Percentiles rank a stretch among this genome's conserved stretches.
Evolutionary conservation across 2,113 vertebrate genomes (phyloP).

Genomic region (Ptychochromis oligacanthus): DNA sequence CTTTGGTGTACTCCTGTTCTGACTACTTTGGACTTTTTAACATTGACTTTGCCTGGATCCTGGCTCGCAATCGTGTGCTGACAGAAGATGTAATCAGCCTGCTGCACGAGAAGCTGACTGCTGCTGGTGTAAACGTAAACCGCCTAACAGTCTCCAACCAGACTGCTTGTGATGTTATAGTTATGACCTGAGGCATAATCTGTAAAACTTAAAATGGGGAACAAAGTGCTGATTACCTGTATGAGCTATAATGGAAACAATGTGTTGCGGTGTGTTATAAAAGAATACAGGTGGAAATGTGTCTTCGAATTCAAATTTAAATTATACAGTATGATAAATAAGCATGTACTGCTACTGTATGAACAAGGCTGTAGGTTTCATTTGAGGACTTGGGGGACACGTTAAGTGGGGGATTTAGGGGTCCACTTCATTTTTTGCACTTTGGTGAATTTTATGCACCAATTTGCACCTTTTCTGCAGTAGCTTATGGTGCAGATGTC

Average conservation of each 20-base stretch:
- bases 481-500: neutral
- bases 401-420: too few relatives aligned
- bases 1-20: conserved; percentile 64
- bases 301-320: too few relatives aligned
- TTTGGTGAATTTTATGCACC: neutral
- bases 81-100: neutral
- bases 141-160: conserved; percentile 44
- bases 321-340: neutral
- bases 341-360: neutral
- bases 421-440: neutral
- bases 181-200: neutral
- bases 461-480: neutral
- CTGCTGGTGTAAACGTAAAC: neutral
- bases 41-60: conserved; percentile 67
- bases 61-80: conserved; percentile 47
- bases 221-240: neutral
- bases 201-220: neutral
- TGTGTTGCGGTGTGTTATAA: too few relatives aligned
- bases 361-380: too few relatives aligned
- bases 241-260: neutral
- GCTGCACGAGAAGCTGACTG: conserved; percentile 11
- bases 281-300: too few relatives aligned
- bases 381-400: too few relatives aligned
- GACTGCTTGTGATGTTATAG: conserved; percentile 34
- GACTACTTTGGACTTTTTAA: conserved; percentile 48